These are phyloP conservation scores for Phaedon cochleariae DNA, from an alignment of 2,888 invertebrate species.

Conservation along the genomic window DNA sequence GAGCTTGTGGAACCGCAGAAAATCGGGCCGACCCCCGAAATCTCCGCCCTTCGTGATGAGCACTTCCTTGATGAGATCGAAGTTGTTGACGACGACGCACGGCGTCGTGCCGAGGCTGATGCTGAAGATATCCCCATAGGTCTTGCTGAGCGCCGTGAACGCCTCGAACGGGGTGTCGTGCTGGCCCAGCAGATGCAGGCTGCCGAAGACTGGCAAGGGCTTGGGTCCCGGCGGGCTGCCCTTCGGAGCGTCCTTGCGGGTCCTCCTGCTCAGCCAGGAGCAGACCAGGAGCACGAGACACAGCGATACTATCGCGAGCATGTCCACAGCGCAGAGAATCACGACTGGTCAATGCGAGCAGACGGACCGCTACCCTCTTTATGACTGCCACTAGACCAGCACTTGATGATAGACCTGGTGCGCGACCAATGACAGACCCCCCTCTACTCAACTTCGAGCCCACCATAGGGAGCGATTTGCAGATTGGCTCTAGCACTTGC, in stretches of 20 bases:
- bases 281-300: constrained; percentile 57
- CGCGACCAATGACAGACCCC: constrained; percentile 56
- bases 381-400: constrained; percentile 50
- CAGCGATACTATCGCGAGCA: constrained; percentile 58
- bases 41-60: constrained; percentile 81
- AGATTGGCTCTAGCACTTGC: constrained; percentile 53
- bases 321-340: constrained; percentile 54
- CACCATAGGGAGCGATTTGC: constrained; percentile 56
- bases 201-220: constrained; percentile 76
- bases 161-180: constrained; percentile 75
- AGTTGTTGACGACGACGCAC: constrained; percentile 79
- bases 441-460: constrained; percentile 52
- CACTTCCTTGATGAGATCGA: constrained; percentile 76
- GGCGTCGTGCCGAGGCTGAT: constrained; percentile 73
- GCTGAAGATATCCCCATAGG: constrained; percentile 78
- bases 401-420: constrained; percentile 50
- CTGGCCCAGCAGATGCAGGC: constrained; percentile 72
- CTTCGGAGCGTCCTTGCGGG: constrained; percentile 31
- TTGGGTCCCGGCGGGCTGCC: constrained; percentile 71
- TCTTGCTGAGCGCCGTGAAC: constrained; percentile 73
- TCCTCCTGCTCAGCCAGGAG: constrained; percentile 46
- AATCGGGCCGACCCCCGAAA: constrained; percentile 85
- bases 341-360: constrained; percentile 57
- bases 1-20: constrained; percentile 79
- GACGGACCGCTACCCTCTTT: constrained; percentile 61